Evolutionary conservation across 2,888 invertebrate species (phyloP).

Genomic region (Poecilus cupreus): DNA sequence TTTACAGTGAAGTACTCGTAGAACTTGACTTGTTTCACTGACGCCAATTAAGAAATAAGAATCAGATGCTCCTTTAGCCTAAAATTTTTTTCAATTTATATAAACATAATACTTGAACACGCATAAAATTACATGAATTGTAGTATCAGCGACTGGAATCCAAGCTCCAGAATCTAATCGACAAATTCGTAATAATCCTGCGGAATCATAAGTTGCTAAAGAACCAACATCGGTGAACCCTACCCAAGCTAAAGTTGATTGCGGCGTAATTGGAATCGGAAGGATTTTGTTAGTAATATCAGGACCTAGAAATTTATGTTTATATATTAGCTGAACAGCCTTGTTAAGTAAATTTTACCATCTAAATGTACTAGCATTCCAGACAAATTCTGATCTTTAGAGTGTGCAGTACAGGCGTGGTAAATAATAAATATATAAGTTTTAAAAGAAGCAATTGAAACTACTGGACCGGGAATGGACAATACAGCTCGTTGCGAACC

Average conservation of each 20-base stretch:
- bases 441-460: slow-evolving; percentile 79
- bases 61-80: slow-evolving; percentile 81
- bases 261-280: slow-evolving; percentile 80
- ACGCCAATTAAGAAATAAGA: slow-evolving; percentile 86
- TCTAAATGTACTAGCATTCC: slow-evolving; percentile 75
- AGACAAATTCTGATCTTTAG: slow-evolving; percentile 75
- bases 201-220: slow-evolving; percentile 84
- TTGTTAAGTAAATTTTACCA: slow-evolving; percentile 66
- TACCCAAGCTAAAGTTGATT: slow-evolving; percentile 82
- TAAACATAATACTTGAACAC: not conserved
- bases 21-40: slow-evolving; percentile 84
- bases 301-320: slow-evolving; percentile 59
- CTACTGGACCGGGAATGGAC: slow-evolving; percentile 82
- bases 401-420: slow-evolving; percentile 76
- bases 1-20: slow-evolving; percentile 90
- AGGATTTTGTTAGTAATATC: slow-evolving; percentile 74
- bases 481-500: slow-evolving; percentile 91
- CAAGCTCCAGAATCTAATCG: slow-evolving; percentile 82
- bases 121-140: slow-evolving; percentile 78
- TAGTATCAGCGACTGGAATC: slow-evolving; percentile 88
- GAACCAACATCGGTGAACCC: slow-evolving; percentile 89
- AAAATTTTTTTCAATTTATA: slow-evolving; percentile 61
- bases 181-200: slow-evolving; percentile 84
- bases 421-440: slow-evolving; percentile 80
- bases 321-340: slow-evolving; percentile 7